phyloP scores from a whole-genome alignment of 2,888 invertebrate species.

The Microctonus brassicae region DNA sequence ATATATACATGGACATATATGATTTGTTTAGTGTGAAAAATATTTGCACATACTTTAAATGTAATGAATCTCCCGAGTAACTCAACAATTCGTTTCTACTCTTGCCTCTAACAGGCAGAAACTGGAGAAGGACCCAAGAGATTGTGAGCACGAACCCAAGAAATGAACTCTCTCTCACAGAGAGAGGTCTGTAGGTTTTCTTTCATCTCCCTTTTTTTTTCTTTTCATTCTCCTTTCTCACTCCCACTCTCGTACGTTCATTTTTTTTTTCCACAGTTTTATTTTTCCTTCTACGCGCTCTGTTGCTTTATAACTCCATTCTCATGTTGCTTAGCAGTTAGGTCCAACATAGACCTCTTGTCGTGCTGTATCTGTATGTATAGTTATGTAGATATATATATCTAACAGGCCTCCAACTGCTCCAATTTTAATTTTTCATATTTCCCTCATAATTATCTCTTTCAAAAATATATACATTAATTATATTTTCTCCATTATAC shows the following conservation, averaged over 20 bases:
- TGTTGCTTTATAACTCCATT: conserved; percentile 23
- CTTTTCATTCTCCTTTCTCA: conserved; percentile 31
- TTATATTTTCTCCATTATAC: too few species aligned
- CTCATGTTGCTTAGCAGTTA: neutral
- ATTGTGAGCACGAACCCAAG: conserved; percentile 26
- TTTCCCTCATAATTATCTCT: too few species aligned
- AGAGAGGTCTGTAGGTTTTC: conserved; percentile 33
- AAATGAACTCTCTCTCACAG: conserved; percentile 27
- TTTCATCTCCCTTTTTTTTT: conserved; percentile 30
- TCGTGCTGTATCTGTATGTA: too few species aligned
- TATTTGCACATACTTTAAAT: neutral
- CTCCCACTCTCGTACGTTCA: conserved; percentile 37
- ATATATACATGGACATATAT: too few species aligned
- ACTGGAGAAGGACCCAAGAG: conserved; percentile 38
- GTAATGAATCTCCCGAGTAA: neutral
- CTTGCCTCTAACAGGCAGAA: conserved; percentile 38
- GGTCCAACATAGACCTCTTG: conserved; percentile 9
- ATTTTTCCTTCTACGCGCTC: conserved; percentile 28
- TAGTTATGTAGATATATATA: too few species aligned
- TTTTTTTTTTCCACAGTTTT: conserved; percentile 33
- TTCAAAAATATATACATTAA: too few species aligned
- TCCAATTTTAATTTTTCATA: too few species aligned
- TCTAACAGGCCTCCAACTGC: too few species aligned
- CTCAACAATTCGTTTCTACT: conserved; percentile 3
- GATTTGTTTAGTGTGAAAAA: neutral